Conservation (phyloP, 2,888 invertebrate species). For the Caenorhabditis doughertyi region DNA sequence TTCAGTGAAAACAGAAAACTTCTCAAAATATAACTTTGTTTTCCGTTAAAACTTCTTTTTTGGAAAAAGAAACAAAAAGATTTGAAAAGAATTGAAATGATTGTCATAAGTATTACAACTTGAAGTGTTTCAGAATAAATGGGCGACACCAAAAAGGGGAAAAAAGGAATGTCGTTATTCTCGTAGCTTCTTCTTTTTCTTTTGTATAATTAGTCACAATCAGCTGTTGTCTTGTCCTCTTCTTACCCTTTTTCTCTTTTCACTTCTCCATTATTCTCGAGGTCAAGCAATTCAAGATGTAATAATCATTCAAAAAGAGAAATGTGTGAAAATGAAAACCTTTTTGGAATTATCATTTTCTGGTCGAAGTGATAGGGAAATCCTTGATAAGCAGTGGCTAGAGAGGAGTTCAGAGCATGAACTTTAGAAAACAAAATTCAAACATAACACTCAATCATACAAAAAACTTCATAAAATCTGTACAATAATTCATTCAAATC, state of each 20-base stretch:
- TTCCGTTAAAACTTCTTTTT: background rate
- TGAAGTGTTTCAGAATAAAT: conserved; percentile 2
- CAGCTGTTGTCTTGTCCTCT: conserved; percentile 36
- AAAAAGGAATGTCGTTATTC: conserved; percentile 31
- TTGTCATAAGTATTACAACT: background rate
- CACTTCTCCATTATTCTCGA: conserved; percentile 29
- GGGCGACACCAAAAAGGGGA: conserved; percentile 6
- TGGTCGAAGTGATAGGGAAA: background rate
- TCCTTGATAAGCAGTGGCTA: background rate
- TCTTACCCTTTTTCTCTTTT: background rate
- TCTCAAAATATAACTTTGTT: background rate
- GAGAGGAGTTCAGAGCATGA: too few species aligned
- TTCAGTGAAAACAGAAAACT: background rate
- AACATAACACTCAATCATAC: too few species aligned
- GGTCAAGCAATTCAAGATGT: conserved; percentile 43
- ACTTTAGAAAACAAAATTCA: too few species aligned
- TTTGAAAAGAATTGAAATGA: conserved; percentile 1
- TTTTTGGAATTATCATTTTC: background rate
- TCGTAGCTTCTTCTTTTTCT: conserved; percentile 40
- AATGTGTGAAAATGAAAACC: background rate
- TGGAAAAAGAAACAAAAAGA: conserved; percentile 5
- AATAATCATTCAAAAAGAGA: conserved; percentile 23
- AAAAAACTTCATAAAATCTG: too few species aligned
- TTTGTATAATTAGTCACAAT: conserved; percentile 59
- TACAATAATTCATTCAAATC: too few species aligned